Percentiles rank a stretch among this genome's conserved stretches.
phyloP scores from a whole-genome alignment of 2,113 vertebrate species.

The Campylorhamphus procurvoides region DNA sequence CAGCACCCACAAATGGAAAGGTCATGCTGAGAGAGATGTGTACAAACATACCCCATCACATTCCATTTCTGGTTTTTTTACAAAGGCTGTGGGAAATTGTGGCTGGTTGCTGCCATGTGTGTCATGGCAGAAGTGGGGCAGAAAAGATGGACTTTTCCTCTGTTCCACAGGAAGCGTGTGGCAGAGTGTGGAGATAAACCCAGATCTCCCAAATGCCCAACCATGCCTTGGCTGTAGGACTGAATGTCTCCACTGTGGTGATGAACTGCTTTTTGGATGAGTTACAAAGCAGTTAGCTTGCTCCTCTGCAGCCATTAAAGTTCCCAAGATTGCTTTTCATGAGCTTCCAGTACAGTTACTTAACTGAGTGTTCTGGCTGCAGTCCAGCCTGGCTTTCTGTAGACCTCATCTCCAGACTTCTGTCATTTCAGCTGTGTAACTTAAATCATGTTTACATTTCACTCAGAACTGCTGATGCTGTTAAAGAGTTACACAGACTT shows the following conservation, averaged over 20 bases:
- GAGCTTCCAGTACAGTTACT: not conserved
- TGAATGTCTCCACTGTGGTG: not conserved
- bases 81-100: not conserved
- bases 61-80: not conserved
- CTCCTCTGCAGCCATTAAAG: conserved; percentile 5
- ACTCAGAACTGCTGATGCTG: not conserved
- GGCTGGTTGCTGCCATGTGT: not conserved
- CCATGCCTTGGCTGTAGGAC: not conserved
- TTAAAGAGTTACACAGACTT: not conserved
- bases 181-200: not conserved
- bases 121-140: not conserved
- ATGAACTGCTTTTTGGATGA: not conserved
- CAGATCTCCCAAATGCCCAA: not conserved
- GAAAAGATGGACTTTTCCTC: not conserved
- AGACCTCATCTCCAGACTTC: not conserved
- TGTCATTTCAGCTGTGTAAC: not conserved
- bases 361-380: not conserved
- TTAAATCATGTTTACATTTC: not conserved
- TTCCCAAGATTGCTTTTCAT: conserved; percentile 13
- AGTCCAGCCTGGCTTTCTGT: not conserved
- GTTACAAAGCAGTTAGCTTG: not conserved
- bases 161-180: not conserved
- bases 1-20: not conserved
- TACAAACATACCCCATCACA: not conserved
- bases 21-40: fast-evolving